Evolutionary conservation across 2,797 vertebrate species (phyloP), one percentile per base, ranked within the genome.

Genomic region (Rhinogobio ventralis): DNA sequence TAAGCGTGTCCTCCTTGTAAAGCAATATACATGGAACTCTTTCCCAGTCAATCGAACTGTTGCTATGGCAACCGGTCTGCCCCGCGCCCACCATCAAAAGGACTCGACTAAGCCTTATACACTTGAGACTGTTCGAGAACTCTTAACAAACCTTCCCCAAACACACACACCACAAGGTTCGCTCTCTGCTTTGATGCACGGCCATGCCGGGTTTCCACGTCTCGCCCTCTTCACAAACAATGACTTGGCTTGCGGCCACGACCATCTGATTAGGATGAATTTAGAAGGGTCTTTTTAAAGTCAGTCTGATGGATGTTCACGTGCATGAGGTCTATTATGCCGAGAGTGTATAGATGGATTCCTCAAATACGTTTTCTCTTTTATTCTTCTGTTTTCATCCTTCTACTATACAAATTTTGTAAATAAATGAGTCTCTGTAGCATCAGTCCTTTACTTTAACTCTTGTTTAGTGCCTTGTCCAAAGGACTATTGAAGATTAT

Each of bases 21-120:
- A 53, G 88, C 73, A 90, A 87, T 82, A 85, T 88, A 33, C 19
- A 49, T 89, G 90, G 86, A n/a, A 55, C 23, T 15, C 53, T 39
- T 85, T 89, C 81, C 79, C 79, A 33, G 25, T 87, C 72, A 92
- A 92, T 93, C 82, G 7, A 84, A 46, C 60, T 51, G 66, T 94
- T 90, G 81, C 93, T 89, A 92, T 93, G 88, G 92, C 86, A 92
- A 94, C 93, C 42, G 15, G 57, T 42, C 74, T 81, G 25, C 5
- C 72, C 33, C 36, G 15, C 83, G 19, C 64, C 23, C 81, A 79
- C 73, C 82, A 87, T 81, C 78, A 68, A 84, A 87, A 87, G 75
- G 14, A 42, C 79, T 84, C 23, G 77, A 78, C 71, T 75, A 81
- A 86, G 60, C 53, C 53, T 83, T 49, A 90, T 73, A 88, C 42